Evolutionary conservation across 2,113 vertebrate species (phyloP), one percentile per base, ranked within the genome.

Genomic region (Crotalus tigris): DNA sequence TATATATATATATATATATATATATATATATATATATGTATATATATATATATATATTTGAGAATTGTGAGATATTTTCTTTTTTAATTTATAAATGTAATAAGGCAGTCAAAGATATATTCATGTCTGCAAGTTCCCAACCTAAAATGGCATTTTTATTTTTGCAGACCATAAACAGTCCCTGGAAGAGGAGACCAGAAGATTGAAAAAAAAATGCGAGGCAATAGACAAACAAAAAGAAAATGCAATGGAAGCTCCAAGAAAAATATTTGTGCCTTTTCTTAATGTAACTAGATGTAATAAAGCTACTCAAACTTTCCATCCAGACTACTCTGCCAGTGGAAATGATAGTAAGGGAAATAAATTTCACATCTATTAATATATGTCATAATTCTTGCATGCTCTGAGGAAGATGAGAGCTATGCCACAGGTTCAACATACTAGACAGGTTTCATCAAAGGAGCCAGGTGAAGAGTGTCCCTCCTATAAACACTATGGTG

Each of bases 111-210:
- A 59, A 87, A 61, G 55, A 2, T 44, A 51, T 23, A 11, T 59
- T 87, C 44, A 44, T 26, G 13, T 49, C 33, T 91, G 4, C 81
- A 91, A 58, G 33, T 59, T 46, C 26, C 55, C 61, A 46, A 44
- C 23, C 24, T 59, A 4, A 58, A 51, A 23, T 61, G 19, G 26
- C 21, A 89, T 44, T 61, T 94, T 93, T 86, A 3, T 88, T 1
- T 91, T 19, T 85, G 29, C 90, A 97, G 97, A 95, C 87, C 96
- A 97, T 69, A 94, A 95, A 85, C 89, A 94, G 44, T 97, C 95
- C 61, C 93, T 98, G 29, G 96, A 98, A 96, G 95, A 97, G 88
- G 98, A 98, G 85, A 94, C 98, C n/a, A 75, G 23, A 53, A 96
- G 90, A n/a, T 92, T 98, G 57, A 97, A 97, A 93, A 92, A 94